Base-by-base conservation (phyloP, 1,140 invertebrate genomes). In the Orius laevigatus region DNA sequence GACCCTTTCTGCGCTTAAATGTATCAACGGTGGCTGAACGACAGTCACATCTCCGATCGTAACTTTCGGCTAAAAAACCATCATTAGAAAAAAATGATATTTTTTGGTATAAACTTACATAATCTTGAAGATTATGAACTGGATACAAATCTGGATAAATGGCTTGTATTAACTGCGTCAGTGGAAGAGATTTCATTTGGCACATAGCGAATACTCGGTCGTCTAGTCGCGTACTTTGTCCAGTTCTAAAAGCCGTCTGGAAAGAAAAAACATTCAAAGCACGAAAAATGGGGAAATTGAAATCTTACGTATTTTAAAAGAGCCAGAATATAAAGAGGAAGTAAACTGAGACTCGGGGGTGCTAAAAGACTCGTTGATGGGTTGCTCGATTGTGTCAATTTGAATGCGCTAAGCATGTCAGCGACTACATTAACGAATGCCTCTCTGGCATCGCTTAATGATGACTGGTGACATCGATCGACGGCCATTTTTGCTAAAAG, bases 401-500 rank as follows among this genome's bases (percentile, higher is more conserved):
- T 79, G 62, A 84, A 97, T 3, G 90, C 78, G 42, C 76, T 76
- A 19, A 98, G 66, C 52, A 87, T 76, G 69, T 99, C 95, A 39
- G 94, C 76, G 2, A 82, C 87, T 34, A 90, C 92, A 68, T 96
- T 97, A 36, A 95, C 85, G 49, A 98, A 74, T 8, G 93, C 95
- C 66, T 99, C 95, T 42, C 91, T 70, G 3, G 94, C 94, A 68
- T 98, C 94, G 3, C 77, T 74, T 56, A 98, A 65, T 35, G 81
- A 87, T 9, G 86, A 83, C 36, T 81, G 73, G 51, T 84, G 69
- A 51, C 86, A 89, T 44, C 90, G 73, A 64, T 99, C 95, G 16
- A 95, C 92, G 56, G 91, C 90, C 91, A 98, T 97, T 76, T 97
- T 97, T 1, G 84, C 76, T 16, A 98, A 69, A 40, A 99, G 65